Evolutionary conservation across 2,888 invertebrate species (phyloP).

Genomic region (Drosophila villosipedis): DNA sequence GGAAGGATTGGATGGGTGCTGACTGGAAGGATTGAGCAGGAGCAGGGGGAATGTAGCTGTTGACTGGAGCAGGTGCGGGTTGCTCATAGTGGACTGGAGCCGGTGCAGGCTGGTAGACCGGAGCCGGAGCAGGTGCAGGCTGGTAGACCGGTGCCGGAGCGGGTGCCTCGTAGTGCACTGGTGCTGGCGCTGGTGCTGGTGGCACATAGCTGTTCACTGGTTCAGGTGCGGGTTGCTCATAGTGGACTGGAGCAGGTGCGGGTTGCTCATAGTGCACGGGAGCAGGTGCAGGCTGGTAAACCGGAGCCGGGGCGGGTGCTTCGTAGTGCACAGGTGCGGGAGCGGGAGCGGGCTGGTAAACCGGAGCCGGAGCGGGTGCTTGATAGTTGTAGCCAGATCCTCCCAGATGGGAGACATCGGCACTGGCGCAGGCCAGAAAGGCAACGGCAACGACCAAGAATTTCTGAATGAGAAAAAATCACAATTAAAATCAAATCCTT

Average conservation of each 20-base stretch:
- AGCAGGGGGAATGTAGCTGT: constrained; percentile 52
- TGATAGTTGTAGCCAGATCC: constrained; percentile 67
- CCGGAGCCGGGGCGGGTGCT: constrained; percentile 30
- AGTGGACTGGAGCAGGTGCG: constrained; percentile 29
- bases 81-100: constrained; percentile 12
- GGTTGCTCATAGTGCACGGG: constrained; percentile 26
- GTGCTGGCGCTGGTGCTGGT: constrained; percentile 20
- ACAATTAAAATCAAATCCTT: constrained; percentile 7
- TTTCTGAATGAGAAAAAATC: constrained; percentile 58
- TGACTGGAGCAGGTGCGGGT: constrained; percentile 46
- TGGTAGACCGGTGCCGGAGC: constrained; percentile 31
- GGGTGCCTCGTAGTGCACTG: constrained; percentile 17
- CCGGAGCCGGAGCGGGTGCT: constrained; percentile 57
- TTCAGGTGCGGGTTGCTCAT: constrained; percentile 37
- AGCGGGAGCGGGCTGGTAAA: constrained; percentile 43
- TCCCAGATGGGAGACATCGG: constrained; percentile 76
- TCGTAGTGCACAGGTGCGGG: constrained; percentile 4
- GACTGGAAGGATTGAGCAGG: constrained; percentile 52
- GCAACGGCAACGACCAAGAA: constrained; percentile 75
- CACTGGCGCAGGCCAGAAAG: constrained; percentile 73
- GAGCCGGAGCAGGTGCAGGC: constrained; percentile 37
- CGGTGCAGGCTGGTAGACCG: constrained; percentile 10
- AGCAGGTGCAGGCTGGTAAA: constrained; percentile 38
- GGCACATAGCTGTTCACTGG: constrained; percentile 9
- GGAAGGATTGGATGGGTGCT: constrained; percentile 29